Conservation (phyloP, 92 coral and sea anemone genomes). For the Epizoanthus stellaris region DNA sequence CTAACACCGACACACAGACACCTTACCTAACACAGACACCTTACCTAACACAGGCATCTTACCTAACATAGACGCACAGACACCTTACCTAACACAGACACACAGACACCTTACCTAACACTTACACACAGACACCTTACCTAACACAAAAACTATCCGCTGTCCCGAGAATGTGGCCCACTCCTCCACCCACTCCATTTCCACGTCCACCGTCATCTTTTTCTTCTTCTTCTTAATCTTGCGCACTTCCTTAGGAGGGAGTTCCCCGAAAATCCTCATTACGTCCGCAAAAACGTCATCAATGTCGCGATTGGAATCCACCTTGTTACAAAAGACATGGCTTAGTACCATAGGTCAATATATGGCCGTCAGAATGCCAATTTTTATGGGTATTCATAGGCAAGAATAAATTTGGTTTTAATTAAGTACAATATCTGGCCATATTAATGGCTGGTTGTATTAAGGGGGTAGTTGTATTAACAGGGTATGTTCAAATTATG, state of each 20-base stretch:
- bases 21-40: background rate
- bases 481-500: no score
- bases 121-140: constrained; percentile 52
- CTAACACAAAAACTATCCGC: constrained; percentile 88
- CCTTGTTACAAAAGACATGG: constrained; percentile 44
- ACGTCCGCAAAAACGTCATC: constrained; percentile 82
- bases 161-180: constrained; percentile 89
- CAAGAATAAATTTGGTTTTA: no score
- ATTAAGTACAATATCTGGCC: no score
- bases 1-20: background rate
- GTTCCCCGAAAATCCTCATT: constrained; percentile 73
- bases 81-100: background rate
- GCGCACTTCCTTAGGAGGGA: constrained; percentile 74
- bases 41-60: background rate
- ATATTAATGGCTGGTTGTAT: no score
- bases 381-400: no score
- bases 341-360: background rate
- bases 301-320: constrained; percentile 86
- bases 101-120: constrained; percentile 65
- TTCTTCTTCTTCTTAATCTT: constrained; percentile 73
- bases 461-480: no score
- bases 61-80: background rate
- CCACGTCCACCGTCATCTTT: constrained; percentile 41
- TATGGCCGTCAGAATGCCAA: no score
- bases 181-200: constrained; percentile 66